A percentile compares a stretch with the other conserved stretches of the same genome.
Evolutionary conservation across 2,113 vertebrate genomes (phyloP).

Genomic region (Phocoena sinus): DNA sequence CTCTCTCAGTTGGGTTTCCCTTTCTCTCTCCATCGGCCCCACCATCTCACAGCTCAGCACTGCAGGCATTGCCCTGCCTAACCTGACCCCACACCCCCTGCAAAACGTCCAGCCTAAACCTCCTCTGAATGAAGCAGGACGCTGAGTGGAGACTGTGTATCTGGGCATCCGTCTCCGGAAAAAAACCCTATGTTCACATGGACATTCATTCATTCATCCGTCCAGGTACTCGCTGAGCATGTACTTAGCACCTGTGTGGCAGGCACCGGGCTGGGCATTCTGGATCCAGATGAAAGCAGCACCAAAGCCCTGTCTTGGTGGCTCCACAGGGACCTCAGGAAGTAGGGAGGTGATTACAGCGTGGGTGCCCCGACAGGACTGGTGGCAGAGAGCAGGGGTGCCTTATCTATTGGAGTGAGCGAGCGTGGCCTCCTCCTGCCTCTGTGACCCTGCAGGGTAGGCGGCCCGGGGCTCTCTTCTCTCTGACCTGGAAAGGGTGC

Average conservation of each 20-base stretch:
- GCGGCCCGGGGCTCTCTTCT: background rate
- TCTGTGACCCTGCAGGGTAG: background rate
- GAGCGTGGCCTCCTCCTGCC: accelerated
- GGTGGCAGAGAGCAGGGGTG: background rate
- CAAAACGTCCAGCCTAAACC: background rate
- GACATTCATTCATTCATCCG: background rate
- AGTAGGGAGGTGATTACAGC: background rate
- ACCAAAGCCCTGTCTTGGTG: too few species aligned
- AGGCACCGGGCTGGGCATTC: background rate
- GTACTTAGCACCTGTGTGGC: background rate
- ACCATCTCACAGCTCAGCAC: accelerated
- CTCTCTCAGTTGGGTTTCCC: background rate
- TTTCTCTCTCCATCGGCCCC: background rate
- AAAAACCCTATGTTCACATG: background rate
- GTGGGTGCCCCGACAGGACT: background rate
- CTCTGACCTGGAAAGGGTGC: background rate
- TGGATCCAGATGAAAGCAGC: background rate
- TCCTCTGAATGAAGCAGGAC: background rate
- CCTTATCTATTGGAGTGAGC: accelerated
- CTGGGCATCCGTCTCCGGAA: background rate
- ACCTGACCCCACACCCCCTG: accelerated
- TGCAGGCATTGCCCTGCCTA: background rate
- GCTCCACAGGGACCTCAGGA: background rate
- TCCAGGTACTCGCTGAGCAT: background rate
- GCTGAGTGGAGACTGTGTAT: background rate